Evolutionary conservation across 2,113 vertebrate genomes (phyloP).

Genomic region (Pogonocichla stellata): DNA sequence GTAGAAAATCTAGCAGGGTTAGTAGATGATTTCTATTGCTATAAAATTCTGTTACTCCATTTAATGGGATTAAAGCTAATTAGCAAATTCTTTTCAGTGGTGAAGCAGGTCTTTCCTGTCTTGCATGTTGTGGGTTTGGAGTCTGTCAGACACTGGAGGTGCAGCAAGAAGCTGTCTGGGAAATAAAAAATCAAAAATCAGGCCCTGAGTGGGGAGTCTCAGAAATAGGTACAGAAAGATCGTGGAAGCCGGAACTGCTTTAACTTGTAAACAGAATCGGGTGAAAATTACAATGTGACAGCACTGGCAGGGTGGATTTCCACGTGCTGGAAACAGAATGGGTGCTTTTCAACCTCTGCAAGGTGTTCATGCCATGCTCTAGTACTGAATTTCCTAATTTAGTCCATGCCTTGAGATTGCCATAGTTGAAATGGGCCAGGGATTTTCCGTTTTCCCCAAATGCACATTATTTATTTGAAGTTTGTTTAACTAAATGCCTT

Average conservation of each 20-base stretch:
- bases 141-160: not conserved
- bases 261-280: not conserved
- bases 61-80: slow-evolving; percentile 33
- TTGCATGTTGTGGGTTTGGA: not conserved
- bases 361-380: rapidly evolving
- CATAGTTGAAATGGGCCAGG: not conserved
- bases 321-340: rapidly evolving
- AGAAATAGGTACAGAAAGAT: not conserved
- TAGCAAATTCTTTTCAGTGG: not conserved
- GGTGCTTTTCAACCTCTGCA: not conserved
- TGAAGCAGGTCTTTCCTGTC: slow-evolving; percentile 35
- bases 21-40: slow-evolving; percentile 62
- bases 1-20: slow-evolving; percentile 86
- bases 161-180: not conserved
- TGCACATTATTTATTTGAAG: not conserved
- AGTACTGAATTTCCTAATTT: not conserved
- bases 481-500: not conserved
- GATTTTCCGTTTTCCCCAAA: not conserved
- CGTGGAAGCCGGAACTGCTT: not conserved
- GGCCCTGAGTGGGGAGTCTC: not conserved
- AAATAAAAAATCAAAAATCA: not conserved
- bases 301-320: not conserved
- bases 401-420: not conserved
- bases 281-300: not conserved
- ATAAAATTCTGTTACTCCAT: not conserved